Evolutionary conservation across 2,888 invertebrate species (phyloP).

Genomic region (Melinaea marsaeus): DNA sequence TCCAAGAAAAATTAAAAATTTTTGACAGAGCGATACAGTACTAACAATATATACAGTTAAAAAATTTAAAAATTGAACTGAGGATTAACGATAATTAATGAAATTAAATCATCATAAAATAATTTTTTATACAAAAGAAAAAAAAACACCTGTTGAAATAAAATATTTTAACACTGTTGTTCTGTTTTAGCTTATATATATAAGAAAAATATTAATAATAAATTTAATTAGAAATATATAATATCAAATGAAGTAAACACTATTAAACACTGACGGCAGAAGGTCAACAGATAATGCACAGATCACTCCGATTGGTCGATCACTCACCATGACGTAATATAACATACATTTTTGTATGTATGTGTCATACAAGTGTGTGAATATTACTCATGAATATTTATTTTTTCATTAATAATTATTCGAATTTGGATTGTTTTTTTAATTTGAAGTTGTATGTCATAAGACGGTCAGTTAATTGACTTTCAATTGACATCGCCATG

Average conservation of each 20-base stretch:
- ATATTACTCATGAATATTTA: not conserved
- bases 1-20: no score
- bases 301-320: conserved; percentile 23
- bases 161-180: no score
- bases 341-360: conserved; percentile 12
- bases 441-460: no score
- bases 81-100: no score
- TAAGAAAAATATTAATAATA: not conserved
- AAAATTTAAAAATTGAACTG: no score
- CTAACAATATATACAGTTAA: no score
- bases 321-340: conserved; percentile 22
- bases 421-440: not conserved
- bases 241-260: conserved; percentile 5
- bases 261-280: conserved; percentile 19
- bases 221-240: not conserved
- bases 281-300: conserved; percentile 21
- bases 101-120: no score
- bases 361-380: conserved; percentile 16
- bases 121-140: no score
- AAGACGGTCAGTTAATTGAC: no score
- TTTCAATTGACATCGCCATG: no score
- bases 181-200: not conserved
- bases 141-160: no score
- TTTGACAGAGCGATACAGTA: no score
- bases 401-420: not conserved